A percentile compares a stretch with the other conserved stretches of the same genome.
Conservation (phyloP, 2,113 vertebrate species). For the Willisornis vidua region DNA sequence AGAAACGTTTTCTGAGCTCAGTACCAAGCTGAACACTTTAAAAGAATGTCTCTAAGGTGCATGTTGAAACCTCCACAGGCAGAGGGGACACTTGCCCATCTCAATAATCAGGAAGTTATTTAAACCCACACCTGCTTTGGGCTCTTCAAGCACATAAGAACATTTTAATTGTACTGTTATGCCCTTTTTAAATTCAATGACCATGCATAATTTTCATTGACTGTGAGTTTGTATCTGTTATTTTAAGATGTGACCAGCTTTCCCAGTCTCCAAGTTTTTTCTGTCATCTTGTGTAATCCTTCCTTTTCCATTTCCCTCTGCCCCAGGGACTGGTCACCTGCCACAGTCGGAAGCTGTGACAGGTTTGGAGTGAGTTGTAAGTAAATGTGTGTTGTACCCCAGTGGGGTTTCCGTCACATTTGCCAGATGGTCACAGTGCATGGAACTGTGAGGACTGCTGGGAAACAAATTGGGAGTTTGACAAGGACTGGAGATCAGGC, state of each 20-base stretch:
- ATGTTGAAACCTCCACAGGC: neutral
- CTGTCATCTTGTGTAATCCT: neutral
- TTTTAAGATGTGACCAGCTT: neutral
- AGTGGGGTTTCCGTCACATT: neutral
- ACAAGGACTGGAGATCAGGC: neutral
- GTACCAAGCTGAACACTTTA: neutral
- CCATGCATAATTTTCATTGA: neutral
- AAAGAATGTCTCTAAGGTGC: neutral
- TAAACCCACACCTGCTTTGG: neutral
- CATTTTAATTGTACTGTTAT: neutral
- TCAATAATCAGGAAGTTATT: neutral
- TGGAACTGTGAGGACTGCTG: neutral
- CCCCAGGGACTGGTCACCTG: neutral
- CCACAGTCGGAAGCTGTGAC: neutral
- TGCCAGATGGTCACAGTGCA: neutral
- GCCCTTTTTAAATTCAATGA: neutral
- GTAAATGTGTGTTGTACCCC: neutral
- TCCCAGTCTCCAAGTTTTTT: neutral
- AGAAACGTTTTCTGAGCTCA: neutral
- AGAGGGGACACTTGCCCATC: neutral
- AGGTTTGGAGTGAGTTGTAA: accelerated
- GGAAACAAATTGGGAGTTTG: neutral
- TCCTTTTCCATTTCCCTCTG: neutral
- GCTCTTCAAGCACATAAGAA: neutral
- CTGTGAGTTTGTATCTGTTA: neutral